Base-by-base conservation (phyloP, 2,888 invertebrate species). In the Fragum sueziense region DNA sequence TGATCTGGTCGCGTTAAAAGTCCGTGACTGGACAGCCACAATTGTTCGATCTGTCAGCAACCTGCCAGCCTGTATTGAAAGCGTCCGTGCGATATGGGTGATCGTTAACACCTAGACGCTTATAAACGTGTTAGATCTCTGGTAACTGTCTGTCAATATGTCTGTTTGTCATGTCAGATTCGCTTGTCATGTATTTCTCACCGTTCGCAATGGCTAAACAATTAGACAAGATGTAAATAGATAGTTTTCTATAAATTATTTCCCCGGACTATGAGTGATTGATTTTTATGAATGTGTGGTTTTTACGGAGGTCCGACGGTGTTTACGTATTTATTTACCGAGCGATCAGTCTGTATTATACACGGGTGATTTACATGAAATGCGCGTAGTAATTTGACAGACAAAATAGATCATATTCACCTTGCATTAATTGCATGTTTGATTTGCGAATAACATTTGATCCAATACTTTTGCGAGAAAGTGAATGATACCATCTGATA, bases 71-170 rank as follows among this genome's bases (percentile, higher is more conserved):
- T 67, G 74, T 70, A 71, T 69, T 73, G 70, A 70, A 74, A 76
- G 79, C 79, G 79, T 79, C 74, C 25, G 82, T 79, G 82, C 79
- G 82, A 79, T 82, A 82, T 79, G 79, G 71, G 54, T 79, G 74
- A 59, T 82, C 82, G 71, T 79, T 82, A 82, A 82, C 82, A 79
- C 76, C 65, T 74, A 74, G 70, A 76, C 73, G 79, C 78, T 70
- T 74, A 41, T 62, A 47, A 78, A 77, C 62, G 82, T 78, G 78
- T 76, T 74, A 70, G 27, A 65, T 61, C 72, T 52, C 80, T 81
- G 84, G 69, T 74, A 62, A 33, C 68, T 70, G 80, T 76, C 80
- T 80, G 84, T 84, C 84, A 74, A 37, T 34, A 57, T 65, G 80
- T 81, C 80, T 74, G 78, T 84, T 71, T 69, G 76, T 84, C 80